A percentile compares a stretch with the other conserved stretches of the same genome.
Evolutionary conservation across 1,140 invertebrate genomes (phyloP).

Genomic region (Drosophila bocqueti): DNA sequence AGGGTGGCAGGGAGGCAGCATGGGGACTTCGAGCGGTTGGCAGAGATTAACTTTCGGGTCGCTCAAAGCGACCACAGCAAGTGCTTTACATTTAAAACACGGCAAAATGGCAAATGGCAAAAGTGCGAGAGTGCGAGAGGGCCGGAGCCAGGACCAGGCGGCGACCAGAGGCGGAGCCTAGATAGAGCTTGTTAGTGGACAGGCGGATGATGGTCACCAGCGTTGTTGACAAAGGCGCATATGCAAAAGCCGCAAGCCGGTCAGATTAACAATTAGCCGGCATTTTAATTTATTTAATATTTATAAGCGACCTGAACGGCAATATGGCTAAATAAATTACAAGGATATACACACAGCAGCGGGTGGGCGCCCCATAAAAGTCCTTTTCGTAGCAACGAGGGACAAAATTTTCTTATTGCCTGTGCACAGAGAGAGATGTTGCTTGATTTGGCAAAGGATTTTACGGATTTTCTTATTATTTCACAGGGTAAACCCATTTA

Average conservation of each 20-base stretch:
- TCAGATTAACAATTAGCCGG: conserved; percentile 80
- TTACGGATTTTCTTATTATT: not conserved
- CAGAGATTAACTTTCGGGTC: conserved; percentile 83
- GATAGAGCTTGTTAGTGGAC: conserved; percentile 50
- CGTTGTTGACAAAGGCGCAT: conserved; percentile 70
- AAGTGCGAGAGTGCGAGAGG: conserved; percentile 16
- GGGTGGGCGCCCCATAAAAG: not conserved
- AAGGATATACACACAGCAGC: not conserved
- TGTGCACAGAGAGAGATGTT: conserved; percentile 3
- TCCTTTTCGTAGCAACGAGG: not conserved
- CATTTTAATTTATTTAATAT: conserved; percentile 80
- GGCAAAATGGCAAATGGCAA: conserved; percentile 33
- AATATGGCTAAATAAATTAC: conserved; percentile 18
- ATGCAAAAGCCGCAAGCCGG: conserved; percentile 70
- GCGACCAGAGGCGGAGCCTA: conserved; percentile 8
- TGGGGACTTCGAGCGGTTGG: conserved; percentile 67
- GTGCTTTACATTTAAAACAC: conserved; percentile 81
- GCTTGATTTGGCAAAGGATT: not conserved
- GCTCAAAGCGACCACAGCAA: conserved; percentile 82
- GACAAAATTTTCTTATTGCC: conserved; percentile 17
- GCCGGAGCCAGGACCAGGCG: not conserved
- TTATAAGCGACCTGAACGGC: conserved; percentile 51
- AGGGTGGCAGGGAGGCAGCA: conserved; percentile 2
- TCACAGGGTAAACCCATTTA: not conserved
- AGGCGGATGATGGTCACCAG: conserved; percentile 43